Evolutionary conservation across 2,797 vertebrate species (phyloP).

Genomic region (Astyanax mexicanus): DNA sequence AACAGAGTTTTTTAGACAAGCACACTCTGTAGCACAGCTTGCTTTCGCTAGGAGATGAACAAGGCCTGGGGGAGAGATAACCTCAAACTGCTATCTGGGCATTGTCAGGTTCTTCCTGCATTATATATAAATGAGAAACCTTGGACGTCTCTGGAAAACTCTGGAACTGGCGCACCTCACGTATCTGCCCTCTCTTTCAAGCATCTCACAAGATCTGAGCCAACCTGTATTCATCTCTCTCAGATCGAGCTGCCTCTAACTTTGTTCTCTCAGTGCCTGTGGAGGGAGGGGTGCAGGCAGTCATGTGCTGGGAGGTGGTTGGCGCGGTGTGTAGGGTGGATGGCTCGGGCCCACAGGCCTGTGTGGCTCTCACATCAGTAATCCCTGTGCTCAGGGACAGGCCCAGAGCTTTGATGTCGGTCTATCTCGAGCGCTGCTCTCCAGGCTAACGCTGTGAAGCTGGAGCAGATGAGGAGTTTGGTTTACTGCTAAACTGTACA

Average conservation of each 20-base stretch:
- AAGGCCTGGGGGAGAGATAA: conserved; percentile 55
- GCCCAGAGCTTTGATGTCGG: conserved; percentile 51
- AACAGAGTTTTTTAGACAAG: conserved; percentile 29
- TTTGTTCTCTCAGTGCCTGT: conserved; percentile 51
- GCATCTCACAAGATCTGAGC: conserved; percentile 26
- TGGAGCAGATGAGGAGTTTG: not conserved
- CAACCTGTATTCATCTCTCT: conserved; percentile 41
- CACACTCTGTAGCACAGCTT: conserved; percentile 30
- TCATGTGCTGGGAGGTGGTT: conserved; percentile 52
- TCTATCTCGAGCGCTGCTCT: conserved; percentile 26
- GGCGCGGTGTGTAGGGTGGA: conserved; percentile 42
- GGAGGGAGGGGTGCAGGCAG: conserved; percentile 38
- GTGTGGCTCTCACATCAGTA: conserved; percentile 45
- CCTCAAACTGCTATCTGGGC: conserved; percentile 41
- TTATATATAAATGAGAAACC: conserved; percentile 37
- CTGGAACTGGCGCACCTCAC: conserved; percentile 2
- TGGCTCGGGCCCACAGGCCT: conserved; percentile 47
- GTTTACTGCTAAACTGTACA: not conserved
- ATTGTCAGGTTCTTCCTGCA: conserved; percentile 40
- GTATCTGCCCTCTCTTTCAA: conserved; percentile 22
- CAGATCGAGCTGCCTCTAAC: conserved; percentile 39
- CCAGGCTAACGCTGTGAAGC: conserved; percentile 5
- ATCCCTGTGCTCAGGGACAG: conserved; percentile 49
- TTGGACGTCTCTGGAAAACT: conserved; percentile 36
- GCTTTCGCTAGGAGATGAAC: conserved; percentile 54